Evolutionary conservation across 2,888 invertebrate species (phyloP), one percentile per base, ranked within the genome.

Genomic region (Diachrysia chrysitis): DNA sequence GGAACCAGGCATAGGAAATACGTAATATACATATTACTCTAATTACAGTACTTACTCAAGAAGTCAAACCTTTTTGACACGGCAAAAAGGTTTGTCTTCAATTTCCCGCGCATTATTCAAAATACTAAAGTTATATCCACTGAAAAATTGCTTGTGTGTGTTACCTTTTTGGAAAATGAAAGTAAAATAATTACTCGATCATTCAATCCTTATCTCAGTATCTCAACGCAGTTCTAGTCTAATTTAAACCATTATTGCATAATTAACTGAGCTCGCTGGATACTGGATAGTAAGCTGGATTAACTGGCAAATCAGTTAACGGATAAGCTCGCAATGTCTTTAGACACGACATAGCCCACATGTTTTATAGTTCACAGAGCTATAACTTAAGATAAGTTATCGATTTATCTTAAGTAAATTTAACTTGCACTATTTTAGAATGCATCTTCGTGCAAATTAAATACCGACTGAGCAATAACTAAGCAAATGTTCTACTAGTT

Each of bases 171-270:
- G n/a, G 42, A n/a, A 42, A 42, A 42, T 42, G 42, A 42, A 42
- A 42, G 42, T 42, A 42, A n/a, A 42, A 42, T n/a, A 19, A 12
- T 51, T 19, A 12, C 19, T 51, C 48, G 19, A 21, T 10, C 48
- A 21, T 51, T 12, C 21, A 17, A 19, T 19, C 5, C 10, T 19
- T 7, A 9, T 48, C 1, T 9, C 10, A 19, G 9, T 21, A 51
- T 51, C 21, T 51, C 48, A 21, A 21, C 21, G 48, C 48, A 51
- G 12, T 21, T 21, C 12, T 51, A 51, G 21, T 51, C 19, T 51
- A 51, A 51, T 51, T 51, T 51, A 19, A 51, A 51, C 48, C 12
- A 51, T 51, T 51, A 42, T 42, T 42, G 42, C 42, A 42, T 42
- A 42, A 42, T 42, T 42, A n/a, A 42, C 42, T n/a, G n/a, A 42